Evolutionary conservation across 1,140 invertebrate species (phyloP), one percentile per base, ranked within the genome.

Genomic region (Gonioctena quinquepunctata): DNA sequence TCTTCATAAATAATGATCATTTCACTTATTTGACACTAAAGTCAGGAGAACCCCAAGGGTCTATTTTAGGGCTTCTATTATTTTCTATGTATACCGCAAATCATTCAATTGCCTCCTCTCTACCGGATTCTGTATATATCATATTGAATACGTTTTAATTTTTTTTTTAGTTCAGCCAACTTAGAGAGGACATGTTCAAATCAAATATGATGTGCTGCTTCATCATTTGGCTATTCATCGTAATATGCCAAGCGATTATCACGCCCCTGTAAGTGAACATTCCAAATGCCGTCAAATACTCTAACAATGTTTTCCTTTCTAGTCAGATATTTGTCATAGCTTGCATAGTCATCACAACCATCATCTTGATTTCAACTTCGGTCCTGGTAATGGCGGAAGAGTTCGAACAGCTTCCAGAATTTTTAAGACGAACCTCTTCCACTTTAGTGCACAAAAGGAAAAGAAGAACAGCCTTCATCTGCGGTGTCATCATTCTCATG

Each of bases 131-230:
- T n/a, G n/a, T n/a, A n/a, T n/a, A n/a, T n/a, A n/a, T n/a, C n/a
- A n/a, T n/a, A n/a, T n/a, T n/a, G n/a, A n/a, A n/a, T n/a, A n/a
- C n/a, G n/a, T n/a, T n/a, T n/a, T n/a, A n/a, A n/a, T n/a, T n/a
- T n/a, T n/a, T 60, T 63, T 69, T 83, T 69, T 80, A 93, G 91
- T 97, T 96, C 83, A 92, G 91, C 59, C 90, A 93, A 77, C 85
- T 96, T n/a, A 89, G 93, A 66, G 95, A 97, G 83, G 94, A 94
- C 75, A 96, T 96, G 89, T 96, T 96, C 84, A 96, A 94, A 79
- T 97, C 95, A 3, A 97, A 97, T 82, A 93, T 97, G 86, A 88
- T 95, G 75, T 97, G 95, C 83, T 95, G 95, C 75, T 91, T 94
- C 78, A 89, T 96, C 65, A 90, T 97, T 60, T 96, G 96, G 93